Base-by-base conservation (phyloP, 1,140 invertebrate species). In the Micrasema minimum region DNA sequence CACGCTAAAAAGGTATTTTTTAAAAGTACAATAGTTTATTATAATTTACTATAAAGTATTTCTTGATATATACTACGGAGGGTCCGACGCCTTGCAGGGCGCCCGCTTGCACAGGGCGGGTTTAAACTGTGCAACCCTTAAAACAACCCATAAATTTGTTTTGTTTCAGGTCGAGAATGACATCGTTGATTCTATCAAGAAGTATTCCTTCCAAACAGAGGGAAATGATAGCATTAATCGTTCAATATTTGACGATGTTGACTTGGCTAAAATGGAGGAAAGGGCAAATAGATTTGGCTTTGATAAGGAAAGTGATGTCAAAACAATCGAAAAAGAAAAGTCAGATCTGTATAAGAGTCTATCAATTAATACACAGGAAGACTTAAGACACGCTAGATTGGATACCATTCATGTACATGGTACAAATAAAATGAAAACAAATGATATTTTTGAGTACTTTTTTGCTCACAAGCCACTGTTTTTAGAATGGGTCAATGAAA, bases 401-500 rank as follows among this genome's bases (percentile, higher is more conserved):
- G 74, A 75, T 50, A 72, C 74, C 4, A 65, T 75, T 53, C 61
- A 70, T 20, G 41, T 75, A 16, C 22, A 69, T 9, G 74, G 74
- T 7, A 67, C 67, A 16, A 51, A 72, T 31, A 61, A 70, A 26
- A 72, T 75, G 74, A 75, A 67, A 48, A 75, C 74, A 12, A 72
- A 70, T 69, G 70, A 75, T 50, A 37, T 75, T 9, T 75, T 75
- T 62, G 74, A 75, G 51, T 75, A 75, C 50, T 75, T 75, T 26
- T 70, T 67, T 35, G 46, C 70, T 7, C 74, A 75, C 46, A 72
- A 66, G 48, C 74, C 74, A 20, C 11, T 67, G 22, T 75, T 70
- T 64, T 53, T 75, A 37, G 74, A 75, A 64, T 75, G 74, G 74
- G 59, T 75, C 23, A 65, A 70, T 64, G 70, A 72, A 31, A 70